Conservation (phyloP, 2,888 invertebrate species). For the Metopia argyrocephala region DNA sequence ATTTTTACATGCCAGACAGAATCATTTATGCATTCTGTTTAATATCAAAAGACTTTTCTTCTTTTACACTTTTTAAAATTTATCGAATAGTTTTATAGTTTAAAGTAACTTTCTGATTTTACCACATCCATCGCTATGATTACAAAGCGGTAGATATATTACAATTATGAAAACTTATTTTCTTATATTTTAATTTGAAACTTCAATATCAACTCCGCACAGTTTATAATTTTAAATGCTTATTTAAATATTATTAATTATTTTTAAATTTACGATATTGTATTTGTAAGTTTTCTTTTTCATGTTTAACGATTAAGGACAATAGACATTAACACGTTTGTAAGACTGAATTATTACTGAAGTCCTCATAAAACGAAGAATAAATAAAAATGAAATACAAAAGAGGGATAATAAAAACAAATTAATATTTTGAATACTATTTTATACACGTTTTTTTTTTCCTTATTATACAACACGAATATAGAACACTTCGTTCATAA, state of each 20-base stretch:
- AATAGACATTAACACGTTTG: conserved; percentile 44
- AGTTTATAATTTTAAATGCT: neutral
- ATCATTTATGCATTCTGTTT: too few relatives aligned
- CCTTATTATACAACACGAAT: conserved; percentile 1
- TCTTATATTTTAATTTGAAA: neutral
- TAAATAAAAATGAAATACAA: conserved; percentile 18
- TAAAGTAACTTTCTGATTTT: too few relatives aligned
- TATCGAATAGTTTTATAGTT: too few relatives aligned
- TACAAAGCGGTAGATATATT: too few relatives aligned
- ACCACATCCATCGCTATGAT: too few relatives aligned
- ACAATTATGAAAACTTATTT: neutral
- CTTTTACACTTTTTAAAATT: too few relatives aligned
- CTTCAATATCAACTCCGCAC: neutral
- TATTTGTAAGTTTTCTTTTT: conserved; percentile 13
- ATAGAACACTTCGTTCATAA: neutral
- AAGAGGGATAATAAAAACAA: conserved; percentile 27
- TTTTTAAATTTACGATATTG: too few relatives aligned
- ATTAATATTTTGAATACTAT: conserved; percentile 39
- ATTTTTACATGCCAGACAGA: too few relatives aligned
- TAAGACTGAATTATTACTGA: conserved; percentile 54
- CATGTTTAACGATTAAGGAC: conserved; percentile 32
- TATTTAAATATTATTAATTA: neutral
- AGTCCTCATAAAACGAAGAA: neutral
- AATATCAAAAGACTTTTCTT: too few relatives aligned
- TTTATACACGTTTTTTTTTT: conserved; percentile 30